Percentiles rank a stretch among this genome's conserved stretches.
These are phyloP conservation scores for Herpetotheres cachinnans DNA, from an alignment of 2,113 vertebrate species.

Conservation along the genomic window DNA sequence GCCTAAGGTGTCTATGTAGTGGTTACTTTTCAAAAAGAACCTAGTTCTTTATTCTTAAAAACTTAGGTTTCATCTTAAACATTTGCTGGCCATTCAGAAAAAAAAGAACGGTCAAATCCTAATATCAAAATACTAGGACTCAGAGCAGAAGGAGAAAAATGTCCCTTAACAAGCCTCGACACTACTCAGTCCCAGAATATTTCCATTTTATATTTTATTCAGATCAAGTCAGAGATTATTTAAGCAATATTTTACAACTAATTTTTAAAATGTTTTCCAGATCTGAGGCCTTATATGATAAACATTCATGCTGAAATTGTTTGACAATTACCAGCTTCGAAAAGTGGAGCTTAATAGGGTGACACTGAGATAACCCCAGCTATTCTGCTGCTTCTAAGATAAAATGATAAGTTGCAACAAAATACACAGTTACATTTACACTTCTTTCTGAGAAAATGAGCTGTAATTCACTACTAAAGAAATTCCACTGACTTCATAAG, in stretches of 20 bases:
- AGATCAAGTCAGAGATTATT: not conserved
- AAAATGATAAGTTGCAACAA: not conserved
- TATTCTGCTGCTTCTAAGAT: not conserved
- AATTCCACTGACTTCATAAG: conserved; percentile 2
- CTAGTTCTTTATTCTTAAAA: not conserved
- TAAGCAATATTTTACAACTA: not conserved
- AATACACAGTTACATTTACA: not conserved
- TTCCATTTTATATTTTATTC: conserved; percentile 1
- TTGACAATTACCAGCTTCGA: conserved; percentile 1
- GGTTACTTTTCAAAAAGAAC: not conserved
- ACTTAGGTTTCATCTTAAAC: not conserved
- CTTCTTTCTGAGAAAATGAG: conserved; percentile 26
- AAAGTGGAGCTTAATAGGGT: not conserved
- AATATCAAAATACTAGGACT: not conserved
- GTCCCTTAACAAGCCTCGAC: not conserved
- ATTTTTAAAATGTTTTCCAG: not conserved
- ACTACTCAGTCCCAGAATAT: not conserved
- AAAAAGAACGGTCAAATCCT: not conserved
- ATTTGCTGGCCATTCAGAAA: not conserved
- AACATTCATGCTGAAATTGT: not conserved
- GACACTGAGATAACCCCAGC: not conserved
- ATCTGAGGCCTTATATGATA: not conserved
- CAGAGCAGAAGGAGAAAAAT: not conserved
- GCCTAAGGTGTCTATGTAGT: not conserved
- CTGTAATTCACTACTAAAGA: conserved; percentile 1